phyloP scores from a whole-genome alignment of 1,140 invertebrate species.

The Drosophila cardini region DNA sequence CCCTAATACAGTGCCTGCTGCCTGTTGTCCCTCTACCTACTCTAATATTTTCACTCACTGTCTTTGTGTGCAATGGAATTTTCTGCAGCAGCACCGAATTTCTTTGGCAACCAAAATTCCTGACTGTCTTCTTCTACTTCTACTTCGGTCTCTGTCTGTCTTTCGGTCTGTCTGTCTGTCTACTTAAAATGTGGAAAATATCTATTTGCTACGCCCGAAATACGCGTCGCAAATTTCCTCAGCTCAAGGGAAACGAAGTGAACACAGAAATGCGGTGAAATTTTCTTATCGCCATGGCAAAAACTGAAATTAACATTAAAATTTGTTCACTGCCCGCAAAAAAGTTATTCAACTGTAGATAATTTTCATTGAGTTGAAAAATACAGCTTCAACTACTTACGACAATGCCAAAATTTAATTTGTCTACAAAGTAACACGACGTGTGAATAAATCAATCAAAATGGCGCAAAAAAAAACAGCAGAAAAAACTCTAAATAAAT shows the following conservation, averaged over 20 bases:
- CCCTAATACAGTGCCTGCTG: not conserved
- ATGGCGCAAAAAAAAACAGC: slow-evolving; percentile 45
- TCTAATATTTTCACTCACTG: not conserved
- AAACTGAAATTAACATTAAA: slow-evolving; percentile 74
- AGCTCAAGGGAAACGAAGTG: slow-evolving; percentile 35
- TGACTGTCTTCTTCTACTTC: slow-evolving; percentile 18
- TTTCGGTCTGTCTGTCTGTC: slow-evolving; percentile 55
- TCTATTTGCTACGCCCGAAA: slow-evolving; percentile 78
- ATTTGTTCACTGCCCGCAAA: slow-evolving; percentile 63
- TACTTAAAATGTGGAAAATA: slow-evolving; percentile 83
- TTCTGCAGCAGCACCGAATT: slow-evolving; percentile 64
- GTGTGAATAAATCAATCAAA: slow-evolving; percentile 79
- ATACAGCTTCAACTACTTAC: slow-evolving; percentile 52
- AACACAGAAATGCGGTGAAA: slow-evolving; percentile 31
- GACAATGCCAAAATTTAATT: slow-evolving; percentile 70
- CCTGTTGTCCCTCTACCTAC: not conserved
- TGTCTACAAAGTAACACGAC: slow-evolving; percentile 79
- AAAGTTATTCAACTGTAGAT: slow-evolving; percentile 80
- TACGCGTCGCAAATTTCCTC: slow-evolving; percentile 52
- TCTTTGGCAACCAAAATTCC: slow-evolving; percentile 77
- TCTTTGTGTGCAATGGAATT: slow-evolving; percentile 69
- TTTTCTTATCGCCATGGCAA: slow-evolving; percentile 72
- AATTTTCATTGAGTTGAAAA: slow-evolving; percentile 65
- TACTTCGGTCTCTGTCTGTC: slow-evolving; percentile 26
- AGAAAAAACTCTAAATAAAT: too few relatives aligned